These are phyloP conservation scores for Vulpes vulpes DNA, from an alignment of 2,113 vertebrate genomes.

Conservation along the genomic window DNA sequence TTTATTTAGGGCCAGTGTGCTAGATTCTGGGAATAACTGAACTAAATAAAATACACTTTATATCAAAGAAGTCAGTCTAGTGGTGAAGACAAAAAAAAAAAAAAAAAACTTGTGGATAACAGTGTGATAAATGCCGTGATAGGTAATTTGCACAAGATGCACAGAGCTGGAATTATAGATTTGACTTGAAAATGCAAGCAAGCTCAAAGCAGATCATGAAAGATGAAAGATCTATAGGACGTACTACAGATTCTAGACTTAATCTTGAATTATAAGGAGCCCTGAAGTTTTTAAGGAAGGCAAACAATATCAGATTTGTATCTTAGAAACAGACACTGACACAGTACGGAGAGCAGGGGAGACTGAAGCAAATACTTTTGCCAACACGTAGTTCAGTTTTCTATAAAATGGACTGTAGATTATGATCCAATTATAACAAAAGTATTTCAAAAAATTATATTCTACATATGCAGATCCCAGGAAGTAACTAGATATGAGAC, in stretches of 20 bases:
- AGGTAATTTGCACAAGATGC: not conserved
- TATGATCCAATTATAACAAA: not conserved
- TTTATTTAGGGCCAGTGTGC: not conserved
- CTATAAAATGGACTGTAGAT: not conserved
- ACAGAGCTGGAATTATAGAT: accelerated
- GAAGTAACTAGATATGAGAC: not conserved
- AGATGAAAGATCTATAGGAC: not conserved
- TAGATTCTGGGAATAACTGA: not conserved
- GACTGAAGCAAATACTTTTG: not conserved
- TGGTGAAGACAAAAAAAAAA: not conserved
- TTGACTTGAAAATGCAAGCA: not conserved
- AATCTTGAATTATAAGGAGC: not conserved
- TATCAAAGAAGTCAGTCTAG: not conserved
- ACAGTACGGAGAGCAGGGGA: not conserved
- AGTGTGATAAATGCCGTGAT: not conserved
- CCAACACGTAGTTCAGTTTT: not conserved
- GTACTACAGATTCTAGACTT: not conserved
- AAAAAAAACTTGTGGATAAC: not conserved
- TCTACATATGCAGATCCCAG: not conserved
- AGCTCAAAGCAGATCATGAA: not conserved
- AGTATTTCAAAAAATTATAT: not conserved
- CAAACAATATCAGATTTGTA: not conserved
- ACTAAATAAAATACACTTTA: not conserved
- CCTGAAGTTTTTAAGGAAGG: not conserved
- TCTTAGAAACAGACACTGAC: not conserved